Evolutionary conservation across 2,113 vertebrate species (phyloP).

Genomic region (Lathamus discolor): DNA sequence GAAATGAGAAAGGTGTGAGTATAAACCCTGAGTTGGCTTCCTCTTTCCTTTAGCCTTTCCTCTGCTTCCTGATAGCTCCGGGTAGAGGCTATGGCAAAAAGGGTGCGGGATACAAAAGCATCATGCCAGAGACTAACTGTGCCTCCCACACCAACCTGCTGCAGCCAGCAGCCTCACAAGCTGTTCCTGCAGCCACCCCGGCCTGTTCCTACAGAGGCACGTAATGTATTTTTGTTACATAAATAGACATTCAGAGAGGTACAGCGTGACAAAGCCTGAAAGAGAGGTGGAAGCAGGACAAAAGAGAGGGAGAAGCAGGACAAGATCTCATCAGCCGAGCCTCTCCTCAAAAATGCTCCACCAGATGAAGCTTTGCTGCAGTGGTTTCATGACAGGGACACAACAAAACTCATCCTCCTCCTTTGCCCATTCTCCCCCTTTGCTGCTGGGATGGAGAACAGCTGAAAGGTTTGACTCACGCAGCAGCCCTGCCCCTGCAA

Average conservation of each 20-base stretch:
- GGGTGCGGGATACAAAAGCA: background rate
- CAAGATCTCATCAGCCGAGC: background rate
- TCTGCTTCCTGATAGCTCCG: background rate
- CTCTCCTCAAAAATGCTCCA: background rate
- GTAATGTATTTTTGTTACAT: background rate
- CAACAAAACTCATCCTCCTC: rapidly evolving
- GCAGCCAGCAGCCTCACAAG: background rate
- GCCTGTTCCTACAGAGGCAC: background rate
- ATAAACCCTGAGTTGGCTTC: background rate
- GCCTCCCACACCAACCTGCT: background rate
- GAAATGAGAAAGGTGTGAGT: background rate
- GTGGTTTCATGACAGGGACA: rapidly evolving
- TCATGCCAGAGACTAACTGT: background rate
- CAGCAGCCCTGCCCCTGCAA: background rate
- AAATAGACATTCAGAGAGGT: background rate
- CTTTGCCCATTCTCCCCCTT: background rate
- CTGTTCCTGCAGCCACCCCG: background rate
- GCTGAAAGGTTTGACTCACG: background rate
- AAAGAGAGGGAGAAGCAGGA: background rate
- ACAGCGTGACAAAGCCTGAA: background rate
- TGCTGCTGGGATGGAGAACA: background rate
- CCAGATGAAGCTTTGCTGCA: background rate
- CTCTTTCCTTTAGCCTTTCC: background rate
- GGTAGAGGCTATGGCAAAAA: background rate
- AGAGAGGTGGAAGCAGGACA: background rate